A percentile compares a stretch with the other conserved stretches of the same genome.
Conservation (phyloP, 2,113 vertebrate genomes). For the Piaya cayana region DNA sequence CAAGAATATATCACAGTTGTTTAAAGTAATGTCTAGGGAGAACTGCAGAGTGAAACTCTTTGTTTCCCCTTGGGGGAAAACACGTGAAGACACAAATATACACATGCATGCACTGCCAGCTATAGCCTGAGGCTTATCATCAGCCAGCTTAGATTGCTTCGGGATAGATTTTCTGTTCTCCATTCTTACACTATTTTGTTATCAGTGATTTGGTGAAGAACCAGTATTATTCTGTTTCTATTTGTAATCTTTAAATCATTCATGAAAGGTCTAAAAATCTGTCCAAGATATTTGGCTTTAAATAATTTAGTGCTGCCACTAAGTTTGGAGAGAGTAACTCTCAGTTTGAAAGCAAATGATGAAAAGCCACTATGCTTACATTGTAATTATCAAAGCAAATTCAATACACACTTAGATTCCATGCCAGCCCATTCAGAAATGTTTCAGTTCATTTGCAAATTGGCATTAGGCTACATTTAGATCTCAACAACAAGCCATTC, state of each 20-base stretch:
- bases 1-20: background rate
- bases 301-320: background rate
- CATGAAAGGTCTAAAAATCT: conserved; percentile 18
- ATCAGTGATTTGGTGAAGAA: background rate
- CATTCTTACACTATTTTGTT: background rate
- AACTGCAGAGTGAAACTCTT: background rate
- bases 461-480: background rate
- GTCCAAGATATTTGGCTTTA: conserved; percentile 13
- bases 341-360: conserved; percentile 36
- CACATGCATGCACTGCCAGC: background rate
- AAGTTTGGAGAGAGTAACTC: background rate
- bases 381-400: conserved; percentile 9
- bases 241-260: conserved; percentile 38
- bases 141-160: conserved; percentile 18
- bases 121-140: conserved; percentile 11
- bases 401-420: background rate
- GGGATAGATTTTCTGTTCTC: conserved; percentile 32
- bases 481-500: conserved; percentile 24
- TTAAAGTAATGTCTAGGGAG: background rate
- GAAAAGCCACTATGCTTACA: background rate
- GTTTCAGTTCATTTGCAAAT: background rate
- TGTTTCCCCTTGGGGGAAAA: background rate
- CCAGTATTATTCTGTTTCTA: background rate
- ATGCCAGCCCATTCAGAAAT: background rate
- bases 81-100: conserved; percentile 13